Base-by-base conservation (phyloP, 2,797 vertebrate species). In the Falco rusticolus region DNA sequence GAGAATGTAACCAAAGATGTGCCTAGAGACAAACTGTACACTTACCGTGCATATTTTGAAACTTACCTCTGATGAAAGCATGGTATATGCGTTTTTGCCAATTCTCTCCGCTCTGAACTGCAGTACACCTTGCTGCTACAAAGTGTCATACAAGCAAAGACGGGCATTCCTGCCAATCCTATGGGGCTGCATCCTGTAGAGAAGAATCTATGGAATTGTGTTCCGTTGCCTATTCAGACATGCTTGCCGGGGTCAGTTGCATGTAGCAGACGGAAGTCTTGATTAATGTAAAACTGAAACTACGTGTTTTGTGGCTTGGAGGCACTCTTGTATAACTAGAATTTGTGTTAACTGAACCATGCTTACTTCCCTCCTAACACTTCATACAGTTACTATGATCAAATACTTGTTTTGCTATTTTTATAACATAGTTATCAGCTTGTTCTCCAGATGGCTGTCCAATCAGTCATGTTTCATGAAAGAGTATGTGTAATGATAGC, bases 1-100 rank as follows among this genome's bases (percentile, higher is more conserved):
- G 84, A 89, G 92, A 96, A 91, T 94, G 77, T 85, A 95, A 94
- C 94, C 93, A 96, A 93, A 89, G 86, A 94, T 16, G 93, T 90
- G 87, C 92, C 92, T 91, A 66, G 57, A 84, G 89, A 79, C 84
- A 89, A 92, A 83, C 21, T 53, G 34, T 80, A 61, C 24, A 11
- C 57, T 11, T 29, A 50, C 11, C 5, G 3, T 91, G 75, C 41
- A 10, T 64, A 41, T 24, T 50, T 37, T 33, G 64, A 79, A 74
- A 50, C n/a, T 87, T 72, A 64, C 78, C 92, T 94, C 76, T 70
- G 84, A 70, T 45, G 69, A 60, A 53, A n/a, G n/a, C 45, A 5
- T 9, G 11, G 64, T 61, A 69, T 63, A 33, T 3, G 47, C 71
- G 21, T 63, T 72, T 29, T 29, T 89, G 70, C 41, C 3, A 0